phyloP scores from a whole-genome alignment of 2,888 invertebrate genomes.

The Suillia variegata region DNA sequence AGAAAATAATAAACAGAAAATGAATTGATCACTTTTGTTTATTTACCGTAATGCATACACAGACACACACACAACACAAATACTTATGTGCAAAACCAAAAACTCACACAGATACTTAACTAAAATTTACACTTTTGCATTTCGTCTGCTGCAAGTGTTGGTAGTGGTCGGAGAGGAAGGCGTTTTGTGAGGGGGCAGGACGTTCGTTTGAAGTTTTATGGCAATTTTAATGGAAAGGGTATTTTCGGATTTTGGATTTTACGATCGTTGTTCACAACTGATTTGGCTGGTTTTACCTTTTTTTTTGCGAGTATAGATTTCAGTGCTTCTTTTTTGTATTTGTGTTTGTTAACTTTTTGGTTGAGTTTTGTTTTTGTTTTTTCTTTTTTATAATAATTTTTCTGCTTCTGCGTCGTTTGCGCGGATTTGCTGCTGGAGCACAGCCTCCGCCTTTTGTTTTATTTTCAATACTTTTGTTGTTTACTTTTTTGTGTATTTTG shows the following conservation, averaged over 20 bases:
- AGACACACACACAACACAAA: background rate
- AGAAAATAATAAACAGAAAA: slow-evolving; percentile 19
- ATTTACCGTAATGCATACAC: slow-evolving; percentile 29
- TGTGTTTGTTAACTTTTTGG: too few relatives aligned
- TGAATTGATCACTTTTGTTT: slow-evolving; percentile 33
- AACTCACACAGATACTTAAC: background rate
- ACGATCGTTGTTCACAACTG: background rate
- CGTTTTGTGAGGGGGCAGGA: background rate
- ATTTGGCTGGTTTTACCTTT: background rate
- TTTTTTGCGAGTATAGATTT: too few relatives aligned
- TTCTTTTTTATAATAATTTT: too few relatives aligned
- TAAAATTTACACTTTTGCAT: too few relatives aligned
- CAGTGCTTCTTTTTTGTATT: too few relatives aligned
- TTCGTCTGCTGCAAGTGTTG: background rate
- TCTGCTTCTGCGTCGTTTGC: too few relatives aligned
- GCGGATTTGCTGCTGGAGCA: too few relatives aligned
- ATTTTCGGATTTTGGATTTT: slow-evolving; percentile 14
- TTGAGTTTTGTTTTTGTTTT: too few relatives aligned
- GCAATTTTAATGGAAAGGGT: slow-evolving; percentile 18
- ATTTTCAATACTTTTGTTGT: too few relatives aligned
- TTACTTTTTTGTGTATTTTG: too few relatives aligned
- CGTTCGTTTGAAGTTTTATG: slow-evolving; percentile 14
- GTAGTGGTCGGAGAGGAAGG: slow-evolving; percentile 8
- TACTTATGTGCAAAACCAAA: background rate
- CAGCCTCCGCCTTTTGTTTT: too few relatives aligned